phyloP scores from a whole-genome alignment of 2,113 vertebrate genomes.

The Ovibos moschatus region DNA sequence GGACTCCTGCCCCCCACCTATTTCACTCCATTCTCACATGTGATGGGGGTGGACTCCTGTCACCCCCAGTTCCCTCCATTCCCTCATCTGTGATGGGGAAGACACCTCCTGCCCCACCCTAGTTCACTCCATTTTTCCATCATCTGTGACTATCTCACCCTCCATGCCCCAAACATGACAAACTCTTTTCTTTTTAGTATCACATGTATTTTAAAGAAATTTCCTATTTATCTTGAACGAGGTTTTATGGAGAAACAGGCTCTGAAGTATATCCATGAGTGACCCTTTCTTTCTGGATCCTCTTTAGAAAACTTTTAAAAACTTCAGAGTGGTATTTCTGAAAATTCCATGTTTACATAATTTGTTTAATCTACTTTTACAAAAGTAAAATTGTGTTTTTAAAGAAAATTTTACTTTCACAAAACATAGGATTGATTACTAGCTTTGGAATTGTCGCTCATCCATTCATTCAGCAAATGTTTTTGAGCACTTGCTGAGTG shows the following conservation, averaged over 20 bases:
- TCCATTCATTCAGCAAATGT: not conserved
- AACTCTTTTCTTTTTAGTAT: not conserved
- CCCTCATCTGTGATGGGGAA: not conserved
- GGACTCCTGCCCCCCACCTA: fast-evolving
- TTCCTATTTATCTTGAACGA: not conserved
- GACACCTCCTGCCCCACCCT: not conserved
- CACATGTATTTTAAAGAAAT: not conserved
- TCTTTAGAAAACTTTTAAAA: not conserved
- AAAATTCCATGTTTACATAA: not conserved
- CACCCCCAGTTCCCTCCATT: not conserved
- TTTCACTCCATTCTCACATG: fast-evolving
- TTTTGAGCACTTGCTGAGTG: not conserved
- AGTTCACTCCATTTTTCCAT: not conserved
- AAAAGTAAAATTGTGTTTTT: not conserved
- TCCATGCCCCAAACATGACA: not conserved
- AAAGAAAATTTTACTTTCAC: not conserved
- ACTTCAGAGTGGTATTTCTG: not conserved
- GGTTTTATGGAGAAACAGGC: not conserved
- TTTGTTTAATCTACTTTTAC: not conserved
- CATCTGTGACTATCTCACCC: not conserved
- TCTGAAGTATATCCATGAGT: not conserved
- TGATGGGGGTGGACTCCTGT: not conserved
- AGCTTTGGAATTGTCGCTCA: not conserved
- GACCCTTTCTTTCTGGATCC: not conserved
- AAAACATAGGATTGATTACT: not conserved